These are phyloP conservation scores for Addax nasomaculatus DNA, from an alignment of 2,113 vertebrate genomes.

Conservation along the genomic window DNA sequence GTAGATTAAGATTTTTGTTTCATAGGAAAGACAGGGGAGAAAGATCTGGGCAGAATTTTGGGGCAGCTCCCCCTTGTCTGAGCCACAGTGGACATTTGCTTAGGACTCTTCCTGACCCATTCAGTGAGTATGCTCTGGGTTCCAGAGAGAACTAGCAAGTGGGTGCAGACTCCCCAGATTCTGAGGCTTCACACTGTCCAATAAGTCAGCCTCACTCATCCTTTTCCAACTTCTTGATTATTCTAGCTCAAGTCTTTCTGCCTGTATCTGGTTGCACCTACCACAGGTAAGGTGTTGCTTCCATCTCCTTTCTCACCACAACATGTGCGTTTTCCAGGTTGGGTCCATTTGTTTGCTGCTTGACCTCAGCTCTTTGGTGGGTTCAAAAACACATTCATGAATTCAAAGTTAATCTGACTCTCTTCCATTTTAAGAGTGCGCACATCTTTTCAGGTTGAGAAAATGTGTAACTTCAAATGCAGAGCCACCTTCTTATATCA, in stretches of 20 bases:
- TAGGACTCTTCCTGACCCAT: background rate
- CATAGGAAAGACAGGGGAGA: background rate
- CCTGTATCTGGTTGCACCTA: rapidly evolving
- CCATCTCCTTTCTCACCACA: rapidly evolving
- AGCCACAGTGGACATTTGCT: background rate
- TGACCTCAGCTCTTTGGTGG: background rate
- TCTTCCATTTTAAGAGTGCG: background rate
- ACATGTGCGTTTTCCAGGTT: background rate
- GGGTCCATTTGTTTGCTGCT: background rate
- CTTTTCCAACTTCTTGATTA: background rate
- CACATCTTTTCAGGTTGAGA: background rate
- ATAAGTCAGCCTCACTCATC: background rate
- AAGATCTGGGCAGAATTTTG: background rate
- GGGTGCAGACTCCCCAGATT: background rate
- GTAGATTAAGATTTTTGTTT: background rate
- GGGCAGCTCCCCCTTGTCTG: background rate
- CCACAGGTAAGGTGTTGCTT: rapidly evolving
- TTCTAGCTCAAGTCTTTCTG: background rate
- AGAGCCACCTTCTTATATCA: background rate
- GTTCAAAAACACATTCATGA: background rate
- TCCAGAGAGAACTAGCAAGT: background rate
- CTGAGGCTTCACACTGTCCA: background rate
- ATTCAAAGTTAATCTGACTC: background rate
- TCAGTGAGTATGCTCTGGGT: background rate
- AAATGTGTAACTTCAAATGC: background rate